phyloP scores from a whole-genome alignment of 1,140 invertebrate genomes.

The Drosophila carrolli region DNA sequence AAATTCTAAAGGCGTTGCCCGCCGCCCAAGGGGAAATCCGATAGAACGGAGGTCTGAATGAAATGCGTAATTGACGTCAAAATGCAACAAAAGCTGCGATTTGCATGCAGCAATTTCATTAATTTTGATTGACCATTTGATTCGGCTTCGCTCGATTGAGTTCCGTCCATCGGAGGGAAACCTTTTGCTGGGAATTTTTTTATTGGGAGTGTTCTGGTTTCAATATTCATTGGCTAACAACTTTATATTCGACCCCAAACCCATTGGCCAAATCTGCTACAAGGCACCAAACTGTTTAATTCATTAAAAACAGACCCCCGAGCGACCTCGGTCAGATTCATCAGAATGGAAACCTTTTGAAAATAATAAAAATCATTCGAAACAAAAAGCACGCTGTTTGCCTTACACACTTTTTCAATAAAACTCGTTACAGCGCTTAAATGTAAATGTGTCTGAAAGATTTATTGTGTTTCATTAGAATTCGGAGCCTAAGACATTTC shows the following conservation, averaged over 20 bases:
- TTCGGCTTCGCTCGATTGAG: constrained; percentile 36
- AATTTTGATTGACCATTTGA: constrained; percentile 48
- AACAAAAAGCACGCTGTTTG: constrained; percentile 12
- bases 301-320: constrained; percentile 36
- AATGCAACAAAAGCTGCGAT: constrained; percentile 52
- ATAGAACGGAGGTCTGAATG: constrained; percentile 14
- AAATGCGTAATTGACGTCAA: constrained; percentile 59
- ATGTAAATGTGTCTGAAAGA: constrained; percentile 40
- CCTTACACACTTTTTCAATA: constrained; percentile 20
- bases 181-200: constrained; percentile 11
- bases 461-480: constrained; percentile 42
- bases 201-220: constrained; percentile 30
- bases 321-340: constrained; percentile 25
- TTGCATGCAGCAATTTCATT: constrained; percentile 56
- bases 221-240: constrained; percentile 14
- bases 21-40: constrained; percentile 13
- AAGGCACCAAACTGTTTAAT: constrained; percentile 33
- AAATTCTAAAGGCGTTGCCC: constrained; percentile 34
- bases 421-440: constrained; percentile 39
- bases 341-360: constrained; percentile 19
- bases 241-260: constrained; percentile 14
- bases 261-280: constrained; percentile 11
- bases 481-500: constrained; percentile 21
- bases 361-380: constrained; percentile 13
- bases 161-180: neutral